Conservation (phyloP, 2,888 invertebrate species). For the Cosmia pyralina region DNA sequence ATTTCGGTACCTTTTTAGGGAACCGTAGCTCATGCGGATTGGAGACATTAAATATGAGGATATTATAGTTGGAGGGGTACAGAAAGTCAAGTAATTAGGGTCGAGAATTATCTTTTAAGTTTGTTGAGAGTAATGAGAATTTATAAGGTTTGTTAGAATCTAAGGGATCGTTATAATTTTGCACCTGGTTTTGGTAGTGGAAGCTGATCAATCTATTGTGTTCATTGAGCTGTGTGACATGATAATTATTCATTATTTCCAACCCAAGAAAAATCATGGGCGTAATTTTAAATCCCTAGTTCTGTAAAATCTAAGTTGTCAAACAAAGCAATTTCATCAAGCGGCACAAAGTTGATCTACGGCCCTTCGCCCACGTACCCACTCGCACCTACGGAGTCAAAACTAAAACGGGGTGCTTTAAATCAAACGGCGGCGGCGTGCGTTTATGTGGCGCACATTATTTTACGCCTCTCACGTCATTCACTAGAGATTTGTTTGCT, state of each 20-base stretch:
- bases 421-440: conserved; percentile 60
- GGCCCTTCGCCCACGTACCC: background rate
- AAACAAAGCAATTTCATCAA: conserved; percentile 27
- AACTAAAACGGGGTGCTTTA: conserved; percentile 64
- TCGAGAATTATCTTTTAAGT: conserved; percentile 55
- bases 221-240: background rate
- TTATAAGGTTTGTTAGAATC: conserved; percentile 46
- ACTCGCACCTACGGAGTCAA: conserved; percentile 52
- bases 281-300: background rate
- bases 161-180: conserved; percentile 23
- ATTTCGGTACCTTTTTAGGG: conserved; percentile 66
- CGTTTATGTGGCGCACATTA: conserved; percentile 58
- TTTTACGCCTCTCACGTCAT: conserved; percentile 48
- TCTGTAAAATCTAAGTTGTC: background rate
- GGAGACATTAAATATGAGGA: conserved; percentile 61
- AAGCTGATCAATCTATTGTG: background rate
- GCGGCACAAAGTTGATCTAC: conserved; percentile 45
- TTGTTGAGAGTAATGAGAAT: conserved; percentile 49
- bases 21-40: conserved; percentile 57
- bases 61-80: conserved; percentile 28
- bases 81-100: conserved; percentile 46
- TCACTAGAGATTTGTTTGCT: conserved; percentile 51
- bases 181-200: conserved; percentile 1
- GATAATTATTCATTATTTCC: background rate
- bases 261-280: background rate